phyloP scores from a whole-genome alignment of 2,888 invertebrate genomes.

The Exocentrus adspersus region DNA sequence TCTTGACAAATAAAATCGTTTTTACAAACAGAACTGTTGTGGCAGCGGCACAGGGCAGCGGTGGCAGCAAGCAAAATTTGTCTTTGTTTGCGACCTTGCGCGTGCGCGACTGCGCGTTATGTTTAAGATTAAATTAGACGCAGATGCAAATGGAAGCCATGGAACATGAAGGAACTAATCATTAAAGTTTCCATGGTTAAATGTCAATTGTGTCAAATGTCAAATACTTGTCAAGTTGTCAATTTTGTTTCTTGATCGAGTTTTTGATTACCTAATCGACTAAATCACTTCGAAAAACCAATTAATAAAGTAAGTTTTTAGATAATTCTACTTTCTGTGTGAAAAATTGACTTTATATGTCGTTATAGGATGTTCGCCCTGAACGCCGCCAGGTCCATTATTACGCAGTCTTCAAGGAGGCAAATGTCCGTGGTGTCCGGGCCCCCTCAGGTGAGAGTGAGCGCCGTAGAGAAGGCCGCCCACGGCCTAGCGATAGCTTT shows the following conservation, averaged over 20 bases:
- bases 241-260: not conserved
- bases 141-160: not conserved
- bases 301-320: conserved; percentile 4
- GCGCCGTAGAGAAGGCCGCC: conserved; percentile 53
- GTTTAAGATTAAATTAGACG: conserved; percentile 6
- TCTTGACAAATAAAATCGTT: no score
- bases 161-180: no score
- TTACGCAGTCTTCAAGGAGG: conserved; percentile 37
- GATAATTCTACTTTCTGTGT: not conserved
- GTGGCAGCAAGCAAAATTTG: no score
- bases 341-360: no score
- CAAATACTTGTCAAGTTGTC: not conserved
- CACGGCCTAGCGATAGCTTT: conserved; percentile 54
- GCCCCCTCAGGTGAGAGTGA: conserved; percentile 56
- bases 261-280: conserved; percentile 20
- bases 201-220: no score
- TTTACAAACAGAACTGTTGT: conserved; percentile 3
- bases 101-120: not conserved
- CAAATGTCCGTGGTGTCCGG: conserved; percentile 53
- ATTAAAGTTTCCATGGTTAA: no score
- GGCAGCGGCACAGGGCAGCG: no score
- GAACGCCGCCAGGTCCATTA: conserved; percentile 23
- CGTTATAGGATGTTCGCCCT: conserved; percentile 43
- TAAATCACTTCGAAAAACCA: not conserved
- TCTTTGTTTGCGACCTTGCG: not conserved